Percentiles rank a stretch among this genome's conserved stretches.
These are phyloP conservation scores for Leptopilina boulardi DNA, from an alignment of 1,140 invertebrate genomes.

Conservation along the genomic window DNA sequence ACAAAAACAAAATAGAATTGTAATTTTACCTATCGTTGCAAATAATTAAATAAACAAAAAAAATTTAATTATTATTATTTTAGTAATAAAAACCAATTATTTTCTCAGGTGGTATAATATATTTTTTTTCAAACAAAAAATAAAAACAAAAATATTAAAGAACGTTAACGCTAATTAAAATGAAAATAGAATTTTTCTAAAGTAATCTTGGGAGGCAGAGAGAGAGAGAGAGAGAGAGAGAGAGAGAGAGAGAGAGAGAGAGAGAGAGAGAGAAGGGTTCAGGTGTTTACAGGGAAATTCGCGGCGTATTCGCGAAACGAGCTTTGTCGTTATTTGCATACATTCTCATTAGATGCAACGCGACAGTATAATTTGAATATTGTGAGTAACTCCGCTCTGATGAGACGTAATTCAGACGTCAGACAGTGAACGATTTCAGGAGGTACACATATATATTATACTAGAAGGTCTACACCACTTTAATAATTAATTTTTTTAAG, in stretches of 20 bases:
- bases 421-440: slow-evolving; percentile 62
- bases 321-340: slow-evolving; percentile 67
- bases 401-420: slow-evolving; percentile 69
- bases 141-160: too few relatives aligned
- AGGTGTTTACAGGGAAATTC: slow-evolving; percentile 9
- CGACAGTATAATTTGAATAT: slow-evolving; percentile 68
- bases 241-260: not conserved
- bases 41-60: too few relatives aligned
- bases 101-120: too few relatives aligned
- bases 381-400: slow-evolving; percentile 67
- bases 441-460: slow-evolving; percentile 45
- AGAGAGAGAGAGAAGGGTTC: not conserved
- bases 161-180: not conserved
- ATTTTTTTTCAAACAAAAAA: too few relatives aligned
- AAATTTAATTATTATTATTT: too few relatives aligned
- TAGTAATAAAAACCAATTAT: too few relatives aligned
- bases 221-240: not conserved
- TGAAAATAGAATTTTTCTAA: not conserved
- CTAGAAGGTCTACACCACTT: too few relatives aligned
- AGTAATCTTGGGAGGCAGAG: not conserved
- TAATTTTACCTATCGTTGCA: too few relatives aligned
- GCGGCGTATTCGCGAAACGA: slow-evolving; percentile 39
- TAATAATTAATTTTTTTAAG: too few relatives aligned
- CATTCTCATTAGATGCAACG: slow-evolving; percentile 65
- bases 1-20: too few relatives aligned